These are phyloP conservation scores for Poeciliopsis occidentalis DNA, from an alignment of 2,113 vertebrate species.

Conservation along the genomic window DNA sequence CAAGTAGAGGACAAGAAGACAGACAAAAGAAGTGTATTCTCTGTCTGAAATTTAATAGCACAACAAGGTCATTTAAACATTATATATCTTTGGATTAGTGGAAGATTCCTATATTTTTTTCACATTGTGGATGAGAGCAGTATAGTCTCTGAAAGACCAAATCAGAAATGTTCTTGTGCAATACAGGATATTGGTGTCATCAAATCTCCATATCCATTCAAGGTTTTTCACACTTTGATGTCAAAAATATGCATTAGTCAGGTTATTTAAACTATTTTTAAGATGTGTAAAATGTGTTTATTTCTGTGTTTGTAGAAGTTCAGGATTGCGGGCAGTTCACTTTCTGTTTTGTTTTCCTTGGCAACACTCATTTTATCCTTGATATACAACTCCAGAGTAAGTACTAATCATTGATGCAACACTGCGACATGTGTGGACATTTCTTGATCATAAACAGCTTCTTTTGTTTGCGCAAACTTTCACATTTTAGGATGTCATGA, in stretches of 20 bases:
- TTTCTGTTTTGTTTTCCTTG: background rate
- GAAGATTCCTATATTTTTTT: too few relatives aligned
- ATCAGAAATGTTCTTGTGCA: background rate
- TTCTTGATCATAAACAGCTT: background rate
- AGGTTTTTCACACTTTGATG: background rate
- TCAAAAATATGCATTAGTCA: background rate
- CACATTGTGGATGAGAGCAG: too few relatives aligned
- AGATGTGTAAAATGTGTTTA: background rate
- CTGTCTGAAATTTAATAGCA: too few relatives aligned
- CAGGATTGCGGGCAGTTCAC: background rate
- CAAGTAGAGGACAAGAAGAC: too few relatives aligned
- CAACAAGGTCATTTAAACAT: too few relatives aligned
- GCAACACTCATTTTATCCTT: accelerated
- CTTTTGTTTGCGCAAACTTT: background rate
- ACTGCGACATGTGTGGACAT: background rate
- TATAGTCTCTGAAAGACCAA: too few relatives aligned
- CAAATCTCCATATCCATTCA: background rate
- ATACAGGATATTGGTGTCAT: background rate
- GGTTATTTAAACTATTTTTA: background rate
- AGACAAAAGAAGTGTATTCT: too few relatives aligned
- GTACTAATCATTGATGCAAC: background rate
- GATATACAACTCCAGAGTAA: background rate
- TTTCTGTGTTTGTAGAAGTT: background rate
- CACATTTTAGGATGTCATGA: slow-evolving; percentile 13
- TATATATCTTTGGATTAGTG: too few relatives aligned